Evolutionary conservation across 2,113 vertebrate genomes (phyloP).

Genomic region (Elachura formosa): DNA sequence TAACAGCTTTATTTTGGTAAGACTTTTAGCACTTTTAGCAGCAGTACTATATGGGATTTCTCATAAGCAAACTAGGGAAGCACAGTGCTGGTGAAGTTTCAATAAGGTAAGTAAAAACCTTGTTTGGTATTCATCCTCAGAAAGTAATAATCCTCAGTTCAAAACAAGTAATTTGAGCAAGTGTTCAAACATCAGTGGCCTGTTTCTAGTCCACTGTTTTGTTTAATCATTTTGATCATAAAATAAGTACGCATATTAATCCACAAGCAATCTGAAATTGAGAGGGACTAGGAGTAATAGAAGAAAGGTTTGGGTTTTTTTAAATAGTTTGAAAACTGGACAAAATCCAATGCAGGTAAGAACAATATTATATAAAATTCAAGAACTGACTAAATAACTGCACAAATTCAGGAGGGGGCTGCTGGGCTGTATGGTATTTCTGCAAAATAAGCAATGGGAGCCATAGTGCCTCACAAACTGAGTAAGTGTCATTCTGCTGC

Average conservation of each 20-base stretch:
- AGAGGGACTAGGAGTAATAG: not conserved
- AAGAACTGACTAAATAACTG: not conserved
- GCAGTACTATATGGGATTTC: not conserved
- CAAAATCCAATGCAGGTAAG: not conserved
- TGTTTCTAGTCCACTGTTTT: not conserved
- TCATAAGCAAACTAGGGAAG: not conserved
- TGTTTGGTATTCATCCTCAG: not conserved
- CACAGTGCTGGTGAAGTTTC: not conserved
- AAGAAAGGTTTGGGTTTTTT: fast-evolving
- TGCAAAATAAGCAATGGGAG: not conserved
- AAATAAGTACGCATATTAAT: not conserved
- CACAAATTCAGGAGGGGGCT: not conserved
- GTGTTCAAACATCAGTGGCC: not conserved
- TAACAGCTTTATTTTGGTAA: not conserved
- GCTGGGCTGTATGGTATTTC: not conserved
- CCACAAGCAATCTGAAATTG: not conserved
- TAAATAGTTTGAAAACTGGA: not conserved
- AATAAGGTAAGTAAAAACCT: not conserved
- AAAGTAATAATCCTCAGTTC: not conserved
- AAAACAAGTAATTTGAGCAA: not conserved
- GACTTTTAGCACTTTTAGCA: too few species aligned
- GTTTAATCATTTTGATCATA: not conserved
- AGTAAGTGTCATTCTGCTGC: not conserved
- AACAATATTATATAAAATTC: not conserved
- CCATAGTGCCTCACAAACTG: not conserved